Percentiles rank a stretch among this genome's conserved stretches.
Evolutionary conservation across 2,113 vertebrate species (phyloP).

Genomic region (Motacilla alba): DNA sequence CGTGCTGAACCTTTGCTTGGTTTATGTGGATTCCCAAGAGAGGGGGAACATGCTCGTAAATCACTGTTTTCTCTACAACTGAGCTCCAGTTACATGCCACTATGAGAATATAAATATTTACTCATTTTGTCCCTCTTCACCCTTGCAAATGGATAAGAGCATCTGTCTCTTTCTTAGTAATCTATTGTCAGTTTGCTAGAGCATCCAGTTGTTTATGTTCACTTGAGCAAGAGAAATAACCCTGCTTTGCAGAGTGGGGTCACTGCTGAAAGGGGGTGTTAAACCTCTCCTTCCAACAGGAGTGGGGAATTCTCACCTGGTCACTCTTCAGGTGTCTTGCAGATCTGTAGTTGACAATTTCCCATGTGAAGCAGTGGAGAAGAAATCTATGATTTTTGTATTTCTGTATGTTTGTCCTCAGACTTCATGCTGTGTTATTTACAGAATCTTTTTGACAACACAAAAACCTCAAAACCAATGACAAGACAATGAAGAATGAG

Average conservation of each 20-base stretch:
- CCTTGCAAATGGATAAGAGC: slow-evolving; percentile 22
- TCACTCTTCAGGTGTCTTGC: not conserved
- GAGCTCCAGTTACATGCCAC: slow-evolving; percentile 18
- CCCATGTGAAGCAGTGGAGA: not conserved
- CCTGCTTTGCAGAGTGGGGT: not conserved
- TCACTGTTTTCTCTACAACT: not conserved
- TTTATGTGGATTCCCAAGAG: not conserved
- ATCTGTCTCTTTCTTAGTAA: slow-evolving; percentile 30
- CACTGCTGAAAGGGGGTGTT: not conserved
- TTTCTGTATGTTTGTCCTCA: not conserved
- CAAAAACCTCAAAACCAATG: not conserved
- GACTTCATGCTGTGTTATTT: not conserved
- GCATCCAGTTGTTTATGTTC: not conserved
- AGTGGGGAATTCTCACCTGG: not conserved
- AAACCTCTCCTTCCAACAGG: not conserved
- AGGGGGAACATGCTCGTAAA: not conserved
- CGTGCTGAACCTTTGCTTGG: not conserved
- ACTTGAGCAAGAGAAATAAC: not conserved
- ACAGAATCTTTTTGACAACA: not conserved
- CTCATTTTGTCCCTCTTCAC: slow-evolving; percentile 27
- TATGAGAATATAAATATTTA: slow-evolving; percentile 44
- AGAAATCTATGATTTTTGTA: not conserved
- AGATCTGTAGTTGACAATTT: not conserved
- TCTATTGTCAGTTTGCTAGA: not conserved
- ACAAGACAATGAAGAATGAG: not conserved